Evolutionary conservation across 2,113 vertebrate genomes (phyloP), one percentile per base, ranked within the genome.

Genomic region (Trochalopteron elliotii): DNA sequence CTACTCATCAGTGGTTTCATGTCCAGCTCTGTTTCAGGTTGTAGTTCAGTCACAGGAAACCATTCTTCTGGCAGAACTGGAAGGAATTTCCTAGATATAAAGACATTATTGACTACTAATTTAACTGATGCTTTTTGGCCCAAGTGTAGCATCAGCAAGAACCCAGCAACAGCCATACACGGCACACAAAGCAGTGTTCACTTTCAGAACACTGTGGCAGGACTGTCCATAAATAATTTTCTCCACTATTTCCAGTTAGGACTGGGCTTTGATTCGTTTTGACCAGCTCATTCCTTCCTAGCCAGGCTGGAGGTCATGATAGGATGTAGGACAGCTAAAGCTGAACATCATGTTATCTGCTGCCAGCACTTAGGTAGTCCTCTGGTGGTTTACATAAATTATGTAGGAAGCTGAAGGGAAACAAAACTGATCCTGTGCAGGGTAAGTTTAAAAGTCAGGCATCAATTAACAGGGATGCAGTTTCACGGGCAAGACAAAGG

Each of bases 341-440:
- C 12, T 90, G 45, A 72, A 37, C 20, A 61, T 49, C 13, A 1
- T 0, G 0, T 27, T 35, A 28, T 8, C 37, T 69, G 44, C 69
- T 87, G 18, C 21, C 39, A 76, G 69, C 12, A 74, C 9, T 65
- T 63, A 0, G 1, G 1, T 45, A 23, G 22, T 88, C 8, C 23
- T 75, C 23, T 56, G 22, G 19, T 74, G 15, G 15, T 70, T 93
- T 89, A 47, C 23, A 59, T 30, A 67, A 87, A 81, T 70, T 81
- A 27, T 37, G 15, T 18, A 31, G 14, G 42, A 24, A 83, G 39
- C 10, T 49, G 28, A 30, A 74, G 9, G 20, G 45, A 86, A 76
- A 57, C 7, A 50, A 90, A 88, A 70, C 7, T 55, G n/a, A 30
- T 63, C 47, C 16, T 39, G 13, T 18, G 21, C 11, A 31, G 8